A percentile compares a stretch with the other conserved stretches of the same genome.
phyloP scores from a whole-genome alignment of 2,888 invertebrate genomes.

The Yponomeuta malinellus region DNA sequence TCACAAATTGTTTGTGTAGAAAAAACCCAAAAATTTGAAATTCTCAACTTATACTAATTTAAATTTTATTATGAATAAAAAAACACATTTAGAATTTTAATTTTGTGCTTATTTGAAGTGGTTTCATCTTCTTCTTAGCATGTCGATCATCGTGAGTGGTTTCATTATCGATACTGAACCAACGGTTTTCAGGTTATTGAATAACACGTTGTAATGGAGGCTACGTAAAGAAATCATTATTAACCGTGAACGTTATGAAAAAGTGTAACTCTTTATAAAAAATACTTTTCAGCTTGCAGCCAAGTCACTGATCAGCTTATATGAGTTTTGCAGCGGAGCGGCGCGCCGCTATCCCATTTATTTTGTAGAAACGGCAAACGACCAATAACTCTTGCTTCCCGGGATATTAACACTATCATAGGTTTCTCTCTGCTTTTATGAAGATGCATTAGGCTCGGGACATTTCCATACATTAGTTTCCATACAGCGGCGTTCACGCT shows the following conservation, averaged over 20 bases:
- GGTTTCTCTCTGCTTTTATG: constrained; percentile 71
- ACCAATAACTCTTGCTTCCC: constrained; percentile 72
- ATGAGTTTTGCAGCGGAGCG: constrained; percentile 14
- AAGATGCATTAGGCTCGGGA: constrained; percentile 63
- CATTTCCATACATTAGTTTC: constrained; percentile 50
- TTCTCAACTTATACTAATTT: too few species aligned
- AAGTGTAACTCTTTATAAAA: background rate
- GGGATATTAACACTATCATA: constrained; percentile 75
- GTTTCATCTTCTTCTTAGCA: too few species aligned
- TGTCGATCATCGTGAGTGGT: too few species aligned
- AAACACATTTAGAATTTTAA: too few species aligned
- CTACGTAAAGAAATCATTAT: too few species aligned
- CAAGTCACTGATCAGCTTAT: constrained; percentile 18
- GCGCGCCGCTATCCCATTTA: constrained; percentile 53
- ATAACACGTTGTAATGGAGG: too few species aligned
- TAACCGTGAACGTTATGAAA: background rate
- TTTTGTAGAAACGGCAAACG: constrained; percentile 68
- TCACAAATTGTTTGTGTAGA: too few species aligned
- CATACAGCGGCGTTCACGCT: background rate
- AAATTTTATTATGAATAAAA: too few species aligned
- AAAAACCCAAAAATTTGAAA: too few species aligned
- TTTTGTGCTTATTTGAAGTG: too few species aligned
- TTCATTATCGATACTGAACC: too few species aligned
- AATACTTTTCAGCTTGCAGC: background rate
- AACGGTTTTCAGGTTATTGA: too few species aligned